phyloP scores from a whole-genome alignment of 2,888 invertebrate species.

The Hypercompe scribonia region DNA sequence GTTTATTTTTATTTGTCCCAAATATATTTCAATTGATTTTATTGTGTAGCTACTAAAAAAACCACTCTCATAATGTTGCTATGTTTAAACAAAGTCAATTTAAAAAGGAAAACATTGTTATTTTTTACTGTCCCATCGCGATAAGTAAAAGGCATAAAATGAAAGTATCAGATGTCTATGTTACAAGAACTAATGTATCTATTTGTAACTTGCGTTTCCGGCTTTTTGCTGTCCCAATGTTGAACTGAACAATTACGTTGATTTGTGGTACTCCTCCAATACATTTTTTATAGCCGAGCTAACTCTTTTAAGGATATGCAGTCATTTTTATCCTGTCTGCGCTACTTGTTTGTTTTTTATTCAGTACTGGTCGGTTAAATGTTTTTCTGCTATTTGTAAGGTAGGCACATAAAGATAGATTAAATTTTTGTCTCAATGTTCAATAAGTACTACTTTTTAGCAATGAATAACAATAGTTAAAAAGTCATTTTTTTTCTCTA shows the following conservation, averaged over 20 bases:
- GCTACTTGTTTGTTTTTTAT: background rate
- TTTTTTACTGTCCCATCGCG: slow-evolving; percentile 42
- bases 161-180: slow-evolving; percentile 74
- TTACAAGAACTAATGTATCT: slow-evolving; percentile 80
- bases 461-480: background rate
- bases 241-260: slow-evolving; percentile 53
- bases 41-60: no score
- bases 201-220: slow-evolving; percentile 79
- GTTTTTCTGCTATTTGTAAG: background rate
- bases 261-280: slow-evolving; percentile 45
- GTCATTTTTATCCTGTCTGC: slow-evolving; percentile 1
- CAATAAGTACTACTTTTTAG: background rate
- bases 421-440: background rate
- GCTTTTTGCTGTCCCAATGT: slow-evolving; percentile 65
- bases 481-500: background rate
- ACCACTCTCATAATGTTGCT: background rate
- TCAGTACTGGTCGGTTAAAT: background rate
- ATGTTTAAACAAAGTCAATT: slow-evolving; percentile 6
- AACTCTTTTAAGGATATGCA: slow-evolving; percentile 17
- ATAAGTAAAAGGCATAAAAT: slow-evolving; percentile 56
- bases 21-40: no score
- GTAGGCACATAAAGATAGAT: no score
- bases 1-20: background rate
- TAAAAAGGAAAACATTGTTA: slow-evolving; percentile 6
- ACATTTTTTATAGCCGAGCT: slow-evolving; percentile 23